Base-by-base conservation (phyloP, 2,888 invertebrate genomes). In the Platycnemis pennipes region DNA sequence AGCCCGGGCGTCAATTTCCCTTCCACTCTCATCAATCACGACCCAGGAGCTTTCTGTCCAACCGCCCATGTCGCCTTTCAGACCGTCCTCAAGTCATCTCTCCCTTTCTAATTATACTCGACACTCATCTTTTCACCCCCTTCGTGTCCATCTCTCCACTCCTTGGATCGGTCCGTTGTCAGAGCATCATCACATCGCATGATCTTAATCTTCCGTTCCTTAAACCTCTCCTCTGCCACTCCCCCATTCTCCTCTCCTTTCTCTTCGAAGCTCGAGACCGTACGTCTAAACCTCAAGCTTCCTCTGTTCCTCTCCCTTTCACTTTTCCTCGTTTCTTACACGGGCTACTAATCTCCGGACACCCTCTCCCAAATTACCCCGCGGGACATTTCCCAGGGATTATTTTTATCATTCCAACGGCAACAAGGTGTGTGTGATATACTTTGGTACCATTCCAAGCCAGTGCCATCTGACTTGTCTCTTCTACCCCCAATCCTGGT, bases 361-460 rank as follows among this genome's bases (percentile, higher is more conserved):
- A 87, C 42, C 37, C 91, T n/a, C 44, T 91, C 91, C 63, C 44
- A 91, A 91, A 56, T 91, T 91, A 91, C 91, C 69, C 91, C 63
- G 7, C 63, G 1, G 56, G 89, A 89, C 89, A 44, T 91, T 69
- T 69, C 91, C 45, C 91, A 26, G 44, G 44, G 69, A 91, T 91
- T 91, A 91, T 91, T 91, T 91, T 91, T 91, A 91, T 91, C 91
- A 44, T 13, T 45, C 91, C 26, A 91, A 63, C 44, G 91, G 63
- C 63, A 91, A 91, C 91, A 91, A 91, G 91, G 91, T 91, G 91
- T 91, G 53, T 56, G 91, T 91, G 91, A 91, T 91, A 91, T 91
- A 91, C 91, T 91, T 91, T 91, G 91, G 91, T 91, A 44, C 44
- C n/a, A 44, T 26, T 63, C 91, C 91, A 91, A 91, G 16, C 44